phyloP scores from a whole-genome alignment of 2,888 invertebrate genomes.

The Ophraella communa region DNA sequence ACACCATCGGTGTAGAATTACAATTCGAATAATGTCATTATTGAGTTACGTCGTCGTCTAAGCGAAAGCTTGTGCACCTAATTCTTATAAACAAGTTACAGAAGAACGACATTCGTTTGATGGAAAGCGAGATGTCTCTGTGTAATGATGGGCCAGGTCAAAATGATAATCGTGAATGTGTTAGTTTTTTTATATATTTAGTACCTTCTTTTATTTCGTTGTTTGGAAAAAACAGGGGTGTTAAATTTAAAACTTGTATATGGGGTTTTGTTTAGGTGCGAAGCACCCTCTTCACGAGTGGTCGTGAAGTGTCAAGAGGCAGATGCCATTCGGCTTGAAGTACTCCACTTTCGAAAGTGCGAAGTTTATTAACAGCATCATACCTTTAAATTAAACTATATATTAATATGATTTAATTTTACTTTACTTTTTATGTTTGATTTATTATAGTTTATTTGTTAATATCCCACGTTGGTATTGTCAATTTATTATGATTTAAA shows the following conservation, averaged over 20 bases:
- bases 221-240: slow-evolving; percentile 55
- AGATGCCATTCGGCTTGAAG: slow-evolving; percentile 10
- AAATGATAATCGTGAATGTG: slow-evolving; percentile 15
- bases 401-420: neutral
- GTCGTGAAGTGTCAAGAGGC: slow-evolving; percentile 13
- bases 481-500: no score
- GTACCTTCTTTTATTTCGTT: slow-evolving; percentile 32
- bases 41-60: slow-evolving; percentile 50
- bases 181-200: slow-evolving; percentile 23
- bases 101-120: neutral
- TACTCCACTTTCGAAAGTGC: neutral
- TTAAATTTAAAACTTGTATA: slow-evolving; percentile 50
- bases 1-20: slow-evolving; percentile 54
- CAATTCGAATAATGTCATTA: slow-evolving; percentile 51
- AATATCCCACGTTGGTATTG: no score
- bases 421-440: no score
- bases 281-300: slow-evolving; percentile 23
- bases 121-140: slow-evolving; percentile 3
- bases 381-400: neutral
- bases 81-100: neutral
- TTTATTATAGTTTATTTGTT: no score
- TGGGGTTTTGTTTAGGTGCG: slow-evolving; percentile 24
- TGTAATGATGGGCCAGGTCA: neutral
- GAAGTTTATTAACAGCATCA: neutral
- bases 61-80: slow-evolving; percentile 25